Percentiles rank a stretch among this genome's conserved stretches.
These are phyloP conservation scores for Hexactinellida sp. DNA, from an alignment of 37 sponge, comb jelly and placozoan genomes.

Conservation along the genomic window DNA sequence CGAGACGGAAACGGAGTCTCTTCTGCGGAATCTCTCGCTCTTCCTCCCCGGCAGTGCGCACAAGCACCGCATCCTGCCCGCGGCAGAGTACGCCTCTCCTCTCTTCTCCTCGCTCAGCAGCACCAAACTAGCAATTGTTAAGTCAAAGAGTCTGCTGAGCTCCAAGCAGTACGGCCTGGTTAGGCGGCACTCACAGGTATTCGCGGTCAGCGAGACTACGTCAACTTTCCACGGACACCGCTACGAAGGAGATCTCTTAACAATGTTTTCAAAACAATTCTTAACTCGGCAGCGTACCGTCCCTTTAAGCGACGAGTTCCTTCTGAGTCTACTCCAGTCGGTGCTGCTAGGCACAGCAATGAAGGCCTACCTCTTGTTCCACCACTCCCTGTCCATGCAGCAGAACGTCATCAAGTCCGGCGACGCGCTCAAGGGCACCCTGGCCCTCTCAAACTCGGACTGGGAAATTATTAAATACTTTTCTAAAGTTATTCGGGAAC, in stretches of 20 bases:
- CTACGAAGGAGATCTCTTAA: neutral
- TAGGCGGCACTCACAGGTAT: neutral
- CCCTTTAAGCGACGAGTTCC: neutral
- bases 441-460: neutral
- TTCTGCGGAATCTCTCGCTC: neutral
- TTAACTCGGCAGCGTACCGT: neutral
- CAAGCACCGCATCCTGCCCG: neutral
- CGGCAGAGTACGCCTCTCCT: neutral
- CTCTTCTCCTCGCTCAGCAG: neutral
- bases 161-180: neutral
- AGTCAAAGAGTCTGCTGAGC: neutral
- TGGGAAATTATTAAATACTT: constrained; percentile 6
- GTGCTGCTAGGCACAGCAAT: neutral
- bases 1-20: neutral
- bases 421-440: neutral
- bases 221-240: neutral
- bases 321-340: neutral
- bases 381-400: neutral
- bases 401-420: neutral
- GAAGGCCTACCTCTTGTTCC: neutral
- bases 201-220: neutral
- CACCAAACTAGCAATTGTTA: neutral
- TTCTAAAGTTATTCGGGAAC: neutral
- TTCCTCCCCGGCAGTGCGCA: neutral
- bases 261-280: neutral